Conservation (phyloP, 37 sponge, comb jelly and placozoan species). For the Lycopodina hypogea region DNA sequence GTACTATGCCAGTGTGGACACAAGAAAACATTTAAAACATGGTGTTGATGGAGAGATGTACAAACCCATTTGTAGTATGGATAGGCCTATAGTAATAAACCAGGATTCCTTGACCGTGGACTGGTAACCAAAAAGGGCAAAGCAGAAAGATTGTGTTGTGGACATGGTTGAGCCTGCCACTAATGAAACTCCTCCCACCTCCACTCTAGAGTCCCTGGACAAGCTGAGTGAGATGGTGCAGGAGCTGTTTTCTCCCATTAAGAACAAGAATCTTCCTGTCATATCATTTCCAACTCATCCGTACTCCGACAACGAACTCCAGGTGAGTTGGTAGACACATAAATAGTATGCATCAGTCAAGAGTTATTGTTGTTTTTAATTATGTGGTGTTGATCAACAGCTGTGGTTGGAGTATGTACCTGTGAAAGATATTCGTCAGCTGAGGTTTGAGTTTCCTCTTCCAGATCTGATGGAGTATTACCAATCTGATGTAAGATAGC, state of each 20-base stretch:
- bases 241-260: constrained; percentile 46
- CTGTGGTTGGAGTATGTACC: constrained; percentile 58
- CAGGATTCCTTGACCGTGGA: too few species aligned
- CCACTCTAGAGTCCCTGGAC: constrained; percentile 66
- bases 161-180: too few species aligned
- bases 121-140: too few species aligned
- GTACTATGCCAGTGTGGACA: too few species aligned
- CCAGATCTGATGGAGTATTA: constrained; percentile 71
- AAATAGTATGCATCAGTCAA: too few species aligned
- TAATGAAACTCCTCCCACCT: too few species aligned
- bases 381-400: constrained; percentile 21
- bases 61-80: too few species aligned
- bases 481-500: constrained; percentile 45
- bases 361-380: too few species aligned
- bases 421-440: constrained; percentile 62
- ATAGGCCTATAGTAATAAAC: too few species aligned
- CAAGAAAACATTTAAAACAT: too few species aligned
- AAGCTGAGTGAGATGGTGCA: constrained; percentile 39
- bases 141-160: too few species aligned
- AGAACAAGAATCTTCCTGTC: constrained; percentile 48
- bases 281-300: constrained; percentile 46
- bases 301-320: constrained; percentile 49
- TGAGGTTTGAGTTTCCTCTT: constrained; percentile 56
- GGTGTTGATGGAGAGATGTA: too few species aligned
- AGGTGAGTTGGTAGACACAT: constrained; percentile 25